Evolutionary conservation across 1,140 invertebrate genomes (phyloP), one percentile per base, ranked within the genome.

Genomic region (Drosophila oshimai): DNA sequence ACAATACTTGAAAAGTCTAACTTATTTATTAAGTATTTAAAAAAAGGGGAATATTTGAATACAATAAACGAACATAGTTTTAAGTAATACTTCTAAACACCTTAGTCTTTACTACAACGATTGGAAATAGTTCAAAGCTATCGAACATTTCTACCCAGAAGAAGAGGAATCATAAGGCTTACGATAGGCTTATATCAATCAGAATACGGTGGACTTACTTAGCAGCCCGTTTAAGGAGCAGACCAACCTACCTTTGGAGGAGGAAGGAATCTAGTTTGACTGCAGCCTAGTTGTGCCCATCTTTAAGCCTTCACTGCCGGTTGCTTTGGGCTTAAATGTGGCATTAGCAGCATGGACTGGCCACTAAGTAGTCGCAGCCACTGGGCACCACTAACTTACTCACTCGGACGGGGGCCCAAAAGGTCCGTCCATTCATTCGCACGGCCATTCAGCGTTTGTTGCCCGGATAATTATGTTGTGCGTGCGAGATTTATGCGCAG

Each of bases 391-490:
- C 60, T 65, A 53, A 74, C 58, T 74, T 64, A 73, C 37, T 50
- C 31, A 20, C 29, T 36, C 15, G 20, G 28, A 10, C 15, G 17
- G 34, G 57, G 34, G 4, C n/a, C 17, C 13, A 10, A 3, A 6
- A 3, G 15, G 42, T 17, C 36, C 47, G 36, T 53, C 55, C 71
- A 58, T 53, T 33, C 50, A 70, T 39, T 61, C 55, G 45, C 33
- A 42, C 26, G 53, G 73, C 69, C 78, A 80, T 86, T 87, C 86
- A 87, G 72, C 69, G 81, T 65, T 74, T 87, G 81, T 87, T 87
- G 81, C 75, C 81, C 81, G 81, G 81, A 87, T 87, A 87, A 87
- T 87, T 87, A 87, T 87, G 81, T 74, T 86, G 68, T 87, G 76
- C 81, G 81, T 77, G 73, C 31, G 64, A 81, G 81, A 87, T 87